Percentiles rank a stretch among this genome's conserved stretches.
Evolutionary conservation across 2,888 invertebrate genomes (phyloP).

Genomic region (Chaetogeoica ovagalla): DNA sequence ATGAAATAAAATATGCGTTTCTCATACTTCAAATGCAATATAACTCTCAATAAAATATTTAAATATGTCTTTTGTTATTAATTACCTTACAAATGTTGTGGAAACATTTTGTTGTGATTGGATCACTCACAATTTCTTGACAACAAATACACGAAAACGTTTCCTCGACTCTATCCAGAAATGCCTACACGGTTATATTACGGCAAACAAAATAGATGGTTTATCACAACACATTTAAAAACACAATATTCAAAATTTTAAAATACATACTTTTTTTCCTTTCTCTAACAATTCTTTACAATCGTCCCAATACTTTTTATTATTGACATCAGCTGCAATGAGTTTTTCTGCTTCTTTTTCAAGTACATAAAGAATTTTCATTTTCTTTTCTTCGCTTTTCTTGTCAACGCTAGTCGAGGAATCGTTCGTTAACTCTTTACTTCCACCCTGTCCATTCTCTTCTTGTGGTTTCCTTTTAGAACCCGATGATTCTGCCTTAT

Average conservation of each 20-base stretch:
- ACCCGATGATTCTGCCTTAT: constrained; percentile 54
- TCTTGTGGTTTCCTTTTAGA: constrained; percentile 61
- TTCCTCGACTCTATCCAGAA: constrained; percentile 68
- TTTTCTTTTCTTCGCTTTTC: constrained; percentile 59
- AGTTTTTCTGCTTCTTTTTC: constrained; percentile 60
- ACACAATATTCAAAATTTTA: not conserved
- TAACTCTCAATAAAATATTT: too few species aligned
- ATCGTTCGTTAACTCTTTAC: constrained; percentile 55
- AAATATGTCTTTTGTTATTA: constrained; percentile 36
- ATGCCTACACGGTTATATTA: constrained; percentile 61
- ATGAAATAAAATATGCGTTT: too few species aligned
- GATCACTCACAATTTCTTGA: constrained; percentile 71
- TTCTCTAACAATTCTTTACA: constrained; percentile 62
- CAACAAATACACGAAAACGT: constrained; percentile 79
- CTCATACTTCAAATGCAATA: too few species aligned
- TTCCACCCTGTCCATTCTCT: constrained; percentile 17
- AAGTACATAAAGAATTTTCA: constrained; percentile 60
- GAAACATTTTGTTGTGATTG: constrained; percentile 73
- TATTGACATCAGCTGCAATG: constrained; percentile 66
- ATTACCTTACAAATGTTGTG: constrained; percentile 77
- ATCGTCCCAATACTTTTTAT: constrained; percentile 72
- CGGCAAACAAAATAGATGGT: not conserved
- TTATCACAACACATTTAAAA: not conserved
- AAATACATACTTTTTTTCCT: constrained; percentile 61
- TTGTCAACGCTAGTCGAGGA: constrained; percentile 55